Base-by-base conservation (phyloP, 2,888 invertebrate species). In the Autographa pulchrina region DNA sequence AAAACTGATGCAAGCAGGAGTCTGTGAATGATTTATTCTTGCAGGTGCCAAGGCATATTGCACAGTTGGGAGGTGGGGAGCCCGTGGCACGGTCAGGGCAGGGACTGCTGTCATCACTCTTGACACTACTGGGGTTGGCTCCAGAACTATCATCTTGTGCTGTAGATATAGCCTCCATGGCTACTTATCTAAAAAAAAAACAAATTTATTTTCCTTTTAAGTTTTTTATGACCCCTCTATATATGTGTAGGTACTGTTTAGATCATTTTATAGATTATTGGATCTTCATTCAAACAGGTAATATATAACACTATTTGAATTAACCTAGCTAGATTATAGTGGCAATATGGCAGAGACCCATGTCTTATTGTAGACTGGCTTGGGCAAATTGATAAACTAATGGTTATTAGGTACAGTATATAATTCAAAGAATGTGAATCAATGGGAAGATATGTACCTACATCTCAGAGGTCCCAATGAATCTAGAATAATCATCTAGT, bases 1-100 rank as follows among this genome's bases (percentile, higher is more conserved):
- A 99, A 92, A 99, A 99, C 90, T 98, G 98, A 92, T 99, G 99
- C 90, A 98, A 97, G 90, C 99, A 99, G 64, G 98, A 98, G 90
- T 99, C 98, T 0, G 99, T 98, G 90, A 98, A 98, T 38, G 98
- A 99, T 89, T 98, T 98, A 90, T 99, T 98, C 70, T 97, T 97
- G 86, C 98, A 97, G 79, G 97, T 97, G 31, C 98, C 98, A 71
- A 99, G 96, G 88, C 99, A 99, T 89, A 99, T 99, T 62, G 99
- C 98, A 96, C 99, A 99, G 90, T 98, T 98, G 4, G 98, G 98
- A 0, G 98, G 98, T 0, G 98, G 98, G 35, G 98, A 97, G 13
- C 92, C 91, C 0, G 94, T 74, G 1, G 93, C 92, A 58, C 90
- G 88, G 32, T 91, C 93, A 25, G 90, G 89, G 0, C 90, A 93